Conservation (phyloP, 2,113 vertebrate genomes). For the Macaca nemestrina region DNA sequence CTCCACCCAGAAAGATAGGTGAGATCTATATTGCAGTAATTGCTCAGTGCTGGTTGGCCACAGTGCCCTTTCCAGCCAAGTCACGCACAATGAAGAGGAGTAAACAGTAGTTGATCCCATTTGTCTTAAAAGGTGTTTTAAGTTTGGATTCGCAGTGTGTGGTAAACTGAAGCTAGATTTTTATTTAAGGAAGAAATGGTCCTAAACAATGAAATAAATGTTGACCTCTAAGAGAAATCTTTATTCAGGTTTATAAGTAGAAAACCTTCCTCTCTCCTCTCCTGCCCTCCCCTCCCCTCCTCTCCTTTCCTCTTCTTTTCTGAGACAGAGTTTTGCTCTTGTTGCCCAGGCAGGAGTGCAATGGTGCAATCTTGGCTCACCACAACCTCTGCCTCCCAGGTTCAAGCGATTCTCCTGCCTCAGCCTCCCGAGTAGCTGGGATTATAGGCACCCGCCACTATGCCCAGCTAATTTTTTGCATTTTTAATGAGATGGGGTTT, state of each 20-base stretch:
- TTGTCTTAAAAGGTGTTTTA: conserved; percentile 40
- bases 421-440: too few relatives aligned
- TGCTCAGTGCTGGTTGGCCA: background rate
- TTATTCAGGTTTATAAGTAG: background rate
- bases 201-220: background rate
- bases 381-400: too few relatives aligned
- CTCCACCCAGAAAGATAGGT: background rate
- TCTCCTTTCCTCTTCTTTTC: too few relatives aligned
- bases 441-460: too few relatives aligned
- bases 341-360: too few relatives aligned
- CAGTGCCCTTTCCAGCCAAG: background rate
- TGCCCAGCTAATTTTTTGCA: too few relatives aligned
- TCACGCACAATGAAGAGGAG: background rate
- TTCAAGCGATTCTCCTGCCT: too few relatives aligned
- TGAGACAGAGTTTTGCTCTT: too few relatives aligned
- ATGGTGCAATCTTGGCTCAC: too few relatives aligned
- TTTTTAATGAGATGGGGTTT: too few relatives aligned
- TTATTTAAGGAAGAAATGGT: background rate
- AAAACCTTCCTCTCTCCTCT: background rate
- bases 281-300: too few relatives aligned
- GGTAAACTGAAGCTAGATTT: background rate
- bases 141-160: background rate
- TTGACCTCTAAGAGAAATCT: background rate
- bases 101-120: background rate
- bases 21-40: background rate